These are phyloP conservation scores for Prorops nasuta DNA, from an alignment of 1,140 invertebrate genomes.

Conservation along the genomic window DNA sequence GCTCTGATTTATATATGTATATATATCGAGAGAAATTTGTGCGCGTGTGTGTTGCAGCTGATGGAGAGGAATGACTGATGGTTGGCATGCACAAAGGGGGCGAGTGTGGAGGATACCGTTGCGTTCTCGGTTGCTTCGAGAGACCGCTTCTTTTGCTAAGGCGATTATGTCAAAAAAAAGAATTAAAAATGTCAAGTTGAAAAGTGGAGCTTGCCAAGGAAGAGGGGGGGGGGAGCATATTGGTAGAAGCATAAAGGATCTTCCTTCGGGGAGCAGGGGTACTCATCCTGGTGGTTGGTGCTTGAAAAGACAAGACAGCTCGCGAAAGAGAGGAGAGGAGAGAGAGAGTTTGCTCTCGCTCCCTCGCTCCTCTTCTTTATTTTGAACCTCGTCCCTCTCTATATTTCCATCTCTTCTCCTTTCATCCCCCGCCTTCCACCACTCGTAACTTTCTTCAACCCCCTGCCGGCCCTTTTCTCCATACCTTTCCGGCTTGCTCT, in stretches of 20 bases:
- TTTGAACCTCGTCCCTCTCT: not conserved
- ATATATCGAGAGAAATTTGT: too few relatives aligned
- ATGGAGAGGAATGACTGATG: too few relatives aligned
- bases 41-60: too few relatives aligned
- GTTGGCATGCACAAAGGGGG: too few relatives aligned
- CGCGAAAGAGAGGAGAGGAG: not conserved
- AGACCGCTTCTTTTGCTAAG: too few relatives aligned
- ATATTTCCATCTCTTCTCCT: not conserved
- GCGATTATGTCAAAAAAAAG: slow-evolving; percentile 34
- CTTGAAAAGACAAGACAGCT: slow-evolving; percentile 22
- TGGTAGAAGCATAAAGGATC: slow-evolving; percentile 31
- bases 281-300: slow-evolving; percentile 7
- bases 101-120: too few relatives aligned
- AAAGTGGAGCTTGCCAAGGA: slow-evolving; percentile 26
- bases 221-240: slow-evolving; percentile 25
- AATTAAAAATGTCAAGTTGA: slow-evolving; percentile 38
- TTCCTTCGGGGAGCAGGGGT: slow-evolving; percentile 14
- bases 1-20: too few relatives aligned
- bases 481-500: slow-evolving; percentile 25
- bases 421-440: not conserved
- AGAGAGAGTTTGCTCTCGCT: too few relatives aligned
- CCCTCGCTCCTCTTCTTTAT: not conserved
- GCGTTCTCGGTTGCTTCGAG: too few relatives aligned
- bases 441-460: not conserved
- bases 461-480: not conserved